Conservation (phyloP, 2,797 vertebrate species). For the Acropternis orthonyx region DNA sequence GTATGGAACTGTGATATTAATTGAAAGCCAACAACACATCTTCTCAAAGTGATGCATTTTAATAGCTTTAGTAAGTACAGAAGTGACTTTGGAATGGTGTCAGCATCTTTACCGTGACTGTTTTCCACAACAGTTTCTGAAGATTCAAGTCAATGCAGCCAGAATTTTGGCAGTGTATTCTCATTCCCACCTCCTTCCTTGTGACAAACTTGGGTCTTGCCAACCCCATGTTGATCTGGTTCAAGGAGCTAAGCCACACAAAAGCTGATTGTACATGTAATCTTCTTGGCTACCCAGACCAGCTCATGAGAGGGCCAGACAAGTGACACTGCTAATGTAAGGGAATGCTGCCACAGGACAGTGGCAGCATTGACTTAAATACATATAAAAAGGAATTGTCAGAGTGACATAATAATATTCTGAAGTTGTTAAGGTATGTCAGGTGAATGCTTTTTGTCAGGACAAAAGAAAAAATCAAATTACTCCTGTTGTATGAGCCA, state of each 20-base stretch:
- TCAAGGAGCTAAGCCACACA: background rate
- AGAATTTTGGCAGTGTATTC: background rate
- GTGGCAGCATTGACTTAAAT: background rate
- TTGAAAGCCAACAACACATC: background rate
- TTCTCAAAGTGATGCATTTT: background rate
- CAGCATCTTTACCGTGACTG: background rate
- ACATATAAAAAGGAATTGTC: background rate
- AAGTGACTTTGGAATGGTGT: background rate
- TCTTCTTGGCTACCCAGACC: background rate
- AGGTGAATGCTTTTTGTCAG: background rate
- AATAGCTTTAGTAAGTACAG: background rate
- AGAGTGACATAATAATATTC: background rate
- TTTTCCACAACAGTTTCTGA: background rate
- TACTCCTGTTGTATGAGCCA: background rate
- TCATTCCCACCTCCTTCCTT: background rate
- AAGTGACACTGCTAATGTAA: background rate
- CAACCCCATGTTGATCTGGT: background rate
- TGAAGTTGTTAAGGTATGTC: background rate
- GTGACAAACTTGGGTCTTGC: background rate
- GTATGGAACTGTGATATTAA: background rate
- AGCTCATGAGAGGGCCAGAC: background rate
- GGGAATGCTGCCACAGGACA: background rate
- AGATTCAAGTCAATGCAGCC: rapidly evolving
- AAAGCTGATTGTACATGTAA: constrained; percentile 26
- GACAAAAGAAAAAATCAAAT: background rate